These are phyloP conservation scores for Nasalis larvatus DNA, from an alignment of 2,113 vertebrate genomes.

Conservation along the genomic window DNA sequence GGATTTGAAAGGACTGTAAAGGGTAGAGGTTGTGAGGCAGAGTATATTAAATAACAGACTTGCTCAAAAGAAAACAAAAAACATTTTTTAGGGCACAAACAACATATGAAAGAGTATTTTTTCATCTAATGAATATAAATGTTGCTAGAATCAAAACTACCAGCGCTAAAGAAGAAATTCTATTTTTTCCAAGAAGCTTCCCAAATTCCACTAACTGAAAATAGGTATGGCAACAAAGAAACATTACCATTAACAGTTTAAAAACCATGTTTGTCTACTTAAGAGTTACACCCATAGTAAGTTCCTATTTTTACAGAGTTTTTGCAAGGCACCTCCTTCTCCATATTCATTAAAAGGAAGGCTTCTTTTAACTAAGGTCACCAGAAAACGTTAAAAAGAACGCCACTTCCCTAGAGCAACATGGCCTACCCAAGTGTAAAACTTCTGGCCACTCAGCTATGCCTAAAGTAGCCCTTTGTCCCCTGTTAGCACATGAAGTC, in stretches of 20 bases:
- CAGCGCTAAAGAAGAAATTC: not conserved
- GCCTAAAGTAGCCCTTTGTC: not conserved
- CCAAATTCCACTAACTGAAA: conserved; percentile 30
- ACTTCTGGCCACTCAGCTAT: not conserved
- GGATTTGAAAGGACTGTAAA: not conserved
- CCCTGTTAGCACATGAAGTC: not conserved
- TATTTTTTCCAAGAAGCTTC: not conserved
- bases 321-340: not conserved
- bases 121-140: not conserved
- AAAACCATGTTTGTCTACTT: not conserved
- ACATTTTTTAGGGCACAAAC: not conserved
- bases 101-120: not conserved
- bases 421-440: not conserved
- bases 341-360: conserved; percentile 21
- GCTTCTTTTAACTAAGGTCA: not conserved
- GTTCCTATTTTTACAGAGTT: conserved; percentile 31
- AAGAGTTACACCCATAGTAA: not conserved
- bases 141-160: not conserved
- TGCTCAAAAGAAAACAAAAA: conserved; percentile 19
- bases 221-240: not conserved
- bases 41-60: not conserved
- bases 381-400: not conserved
- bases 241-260: not conserved
- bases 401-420: not conserved
- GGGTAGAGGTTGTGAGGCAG: not conserved